Base-by-base conservation (phyloP, 2,113 vertebrate species). In the Siphamia tubifer region DNA sequence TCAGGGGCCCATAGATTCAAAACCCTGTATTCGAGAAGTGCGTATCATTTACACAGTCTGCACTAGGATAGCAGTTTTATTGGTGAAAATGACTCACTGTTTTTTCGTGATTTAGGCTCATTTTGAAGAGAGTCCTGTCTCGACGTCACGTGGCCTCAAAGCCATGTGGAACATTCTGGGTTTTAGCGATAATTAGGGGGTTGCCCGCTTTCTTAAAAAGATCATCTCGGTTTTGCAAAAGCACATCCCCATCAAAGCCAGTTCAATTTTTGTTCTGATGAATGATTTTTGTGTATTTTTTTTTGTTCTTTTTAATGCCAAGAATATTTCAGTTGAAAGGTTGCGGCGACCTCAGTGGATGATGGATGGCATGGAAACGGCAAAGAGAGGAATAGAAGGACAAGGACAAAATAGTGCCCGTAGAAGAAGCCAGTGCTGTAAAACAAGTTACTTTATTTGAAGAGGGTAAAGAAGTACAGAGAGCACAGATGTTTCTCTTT, bases 1-100 rank as follows among this genome's bases (percentile, higher is more conserved):
- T 88, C 89, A 85, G 68, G 68, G 79, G 71, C 81, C 81, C 48
- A 49, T 56, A 66, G 74, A 82, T 83, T 83, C 65, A 75, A 84
- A 89, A 82, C 32, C 75, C 80, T 83, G 27, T 56, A 74, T 74
- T 77, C 24, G 40, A 79, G 71, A 68, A 20, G 64, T 58, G 74
- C 73, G 36, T 82, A 87, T 90, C 87, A 19, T 77, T 89, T 92
- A 88, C 91, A 92, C 84, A 92, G 85, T 79, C 79, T 82, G 88
- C 79, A 56, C 73, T n/a, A 27, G 77, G 55, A 82, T 68, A 52
- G 78, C 60, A 67, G 48, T 77, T 91, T 87, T 89, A 85, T 85
- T 49, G 86, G 87, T 42, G 64, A 83, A 66, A 86, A 81, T 90
- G 87, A 90, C 87, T 92, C 87, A 87, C 57, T 27, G 55, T 64